Percentiles rank a stretch among this genome's conserved stretches.
phyloP scores from a whole-genome alignment of 2,797 vertebrate species.

The Danio kyathit region DNA sequence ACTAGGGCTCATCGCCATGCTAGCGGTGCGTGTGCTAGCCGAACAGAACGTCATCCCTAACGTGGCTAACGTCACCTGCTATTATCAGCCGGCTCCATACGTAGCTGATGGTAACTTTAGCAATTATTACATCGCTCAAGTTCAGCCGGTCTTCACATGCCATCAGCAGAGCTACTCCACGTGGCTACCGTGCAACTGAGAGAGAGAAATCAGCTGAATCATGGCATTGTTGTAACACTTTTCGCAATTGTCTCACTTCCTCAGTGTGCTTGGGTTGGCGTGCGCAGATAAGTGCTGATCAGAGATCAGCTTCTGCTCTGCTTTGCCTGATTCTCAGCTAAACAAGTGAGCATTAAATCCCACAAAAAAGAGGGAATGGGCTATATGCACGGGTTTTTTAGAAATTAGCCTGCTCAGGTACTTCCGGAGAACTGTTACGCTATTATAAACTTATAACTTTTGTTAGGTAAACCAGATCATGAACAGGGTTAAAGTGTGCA shows the following conservation, averaged over 20 bases:
- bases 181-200: slow-evolving; percentile 98
- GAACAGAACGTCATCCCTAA: slow-evolving; percentile 99
- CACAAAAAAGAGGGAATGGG: no score
- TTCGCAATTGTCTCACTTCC: slow-evolving; percentile 49
- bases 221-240: slow-evolving; percentile 57
- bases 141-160: slow-evolving; percentile 95
- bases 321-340: slow-evolving; percentile 55
- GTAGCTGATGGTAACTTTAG: slow-evolving; percentile 98
- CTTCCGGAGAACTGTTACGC: no score
- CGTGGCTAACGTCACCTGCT: slow-evolving; percentile 98
- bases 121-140: slow-evolving; percentile 98
- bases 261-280: neutral
- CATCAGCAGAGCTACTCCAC: slow-evolving; percentile 95
- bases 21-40: slow-evolving; percentile 94
- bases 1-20: slow-evolving; percentile 95
- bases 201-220: slow-evolving; percentile 3
- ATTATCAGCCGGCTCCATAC: slow-evolving; percentile 98
- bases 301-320: slow-evolving; percentile 49
- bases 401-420: no score
- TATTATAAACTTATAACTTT: neutral
- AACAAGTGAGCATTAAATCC: slow-evolving; percentile 41
- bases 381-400: no score
- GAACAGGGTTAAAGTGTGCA: slow-evolving; percentile 4
- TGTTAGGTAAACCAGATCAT: neutral
- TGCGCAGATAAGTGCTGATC: neutral